Evolutionary conservation across 2,888 invertebrate genomes (phyloP), one percentile per base, ranked within the genome.

Genomic region (Pachycephus smyrnensis): DNA sequence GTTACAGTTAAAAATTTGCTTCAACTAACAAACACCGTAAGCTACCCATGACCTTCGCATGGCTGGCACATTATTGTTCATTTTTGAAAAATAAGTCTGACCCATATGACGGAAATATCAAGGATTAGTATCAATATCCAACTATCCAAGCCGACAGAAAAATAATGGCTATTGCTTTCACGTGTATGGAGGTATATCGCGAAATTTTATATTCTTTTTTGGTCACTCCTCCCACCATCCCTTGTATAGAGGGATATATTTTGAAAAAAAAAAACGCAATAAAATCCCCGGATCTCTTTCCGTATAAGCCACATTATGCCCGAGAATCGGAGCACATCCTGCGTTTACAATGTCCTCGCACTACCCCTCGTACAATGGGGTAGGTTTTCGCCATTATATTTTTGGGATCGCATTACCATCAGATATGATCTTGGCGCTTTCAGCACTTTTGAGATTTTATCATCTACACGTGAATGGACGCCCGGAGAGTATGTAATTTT

Each of bases 301-400:
- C 79, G 80, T 83, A 82, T 87, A 87, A 87, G 87, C 89, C 87
- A 88, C 87, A 87, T 86, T 86, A 86, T 81, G 82, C 84, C 85
- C 77, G 84, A 87, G 87, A 85, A 90, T 88, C 87, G 85, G 86
- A 84, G 87, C 88, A 88, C 87, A 89, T 90, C 90, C 89, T 89
- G 88, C 85, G 80, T 82, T 77, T 79, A 84, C 81, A 86, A 84
- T 86, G 85, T 79, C 76, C 79, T 76, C 68, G 55, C 73, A 23
- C 78, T 75, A 75, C 73, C 75, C 73, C 71, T 71, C 75, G 73
- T 73, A 78, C 78, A 78, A 78, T 78, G 68, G 73, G 78, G 78
- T 75, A 75, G 78, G 78, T 78, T 78, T 75, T 76, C 75, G 76
- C 73, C 78, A 78, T 78, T 78, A 78, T 78, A 78, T 75, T 78